Percentiles rank a stretch among this genome's conserved stretches.
Evolutionary conservation across 2,888 invertebrate genomes (phyloP).

Genomic region (Punctoribates punctum): DNA sequence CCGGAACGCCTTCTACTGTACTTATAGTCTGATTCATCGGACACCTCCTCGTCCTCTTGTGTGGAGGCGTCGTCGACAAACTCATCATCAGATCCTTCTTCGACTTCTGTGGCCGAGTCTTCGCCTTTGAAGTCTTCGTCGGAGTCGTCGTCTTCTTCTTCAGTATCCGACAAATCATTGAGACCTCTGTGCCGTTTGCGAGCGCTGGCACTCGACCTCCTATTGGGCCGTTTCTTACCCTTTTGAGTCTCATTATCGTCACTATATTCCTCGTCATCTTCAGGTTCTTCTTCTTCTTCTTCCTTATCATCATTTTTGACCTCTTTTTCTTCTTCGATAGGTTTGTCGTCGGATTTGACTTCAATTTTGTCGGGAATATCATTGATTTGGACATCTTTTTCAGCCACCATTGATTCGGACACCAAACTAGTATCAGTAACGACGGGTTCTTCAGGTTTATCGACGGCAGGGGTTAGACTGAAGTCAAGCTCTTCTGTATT

Average conservation of each 20-base stretch:
- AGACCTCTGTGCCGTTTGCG: constrained; percentile 24
- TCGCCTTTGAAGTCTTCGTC: constrained; percentile 54
- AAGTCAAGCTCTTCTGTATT: constrained; percentile 40
- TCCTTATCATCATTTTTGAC: neutral
- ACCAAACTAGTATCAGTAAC: no score
- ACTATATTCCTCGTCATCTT: constrained; percentile 36
- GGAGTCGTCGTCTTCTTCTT: constrained; percentile 41
- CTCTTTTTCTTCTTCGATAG: neutral
- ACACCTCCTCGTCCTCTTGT: constrained; percentile 33
- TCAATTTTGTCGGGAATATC: neutral
- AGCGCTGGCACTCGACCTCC: neutral
- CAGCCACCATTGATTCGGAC: no score
- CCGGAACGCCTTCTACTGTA: neutral
- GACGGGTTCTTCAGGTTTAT: constrained; percentile 12
- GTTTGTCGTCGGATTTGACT: neutral
- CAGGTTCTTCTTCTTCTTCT: constrained; percentile 2
- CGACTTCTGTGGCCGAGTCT: constrained; percentile 51
- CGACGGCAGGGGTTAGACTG: constrained; percentile 37
- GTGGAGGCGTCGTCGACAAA: constrained; percentile 28
- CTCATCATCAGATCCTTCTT: constrained; percentile 31
- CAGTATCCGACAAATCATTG: constrained; percentile 7
- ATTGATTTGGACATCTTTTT: constrained; percentile 4
- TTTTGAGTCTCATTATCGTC: constrained; percentile 40
- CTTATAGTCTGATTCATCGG: constrained; percentile 39
- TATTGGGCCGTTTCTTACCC: neutral